Evolutionary conservation across 2,113 vertebrate species (phyloP).

Genomic region (Nothocercus julius): DNA sequence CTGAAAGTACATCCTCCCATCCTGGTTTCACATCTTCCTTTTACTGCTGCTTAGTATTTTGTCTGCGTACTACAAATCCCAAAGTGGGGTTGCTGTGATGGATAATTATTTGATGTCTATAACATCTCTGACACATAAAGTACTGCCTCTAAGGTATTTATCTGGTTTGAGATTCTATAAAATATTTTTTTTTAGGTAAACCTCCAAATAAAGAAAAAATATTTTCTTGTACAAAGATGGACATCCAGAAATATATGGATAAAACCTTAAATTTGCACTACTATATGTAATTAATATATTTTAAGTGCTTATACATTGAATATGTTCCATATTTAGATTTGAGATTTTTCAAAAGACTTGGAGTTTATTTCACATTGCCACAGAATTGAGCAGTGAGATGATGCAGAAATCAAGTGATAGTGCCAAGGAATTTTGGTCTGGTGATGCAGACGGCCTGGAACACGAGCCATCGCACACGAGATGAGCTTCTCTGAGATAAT

Average conservation of each 20-base stretch:
- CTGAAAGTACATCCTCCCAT: background rate
- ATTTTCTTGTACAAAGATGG: background rate
- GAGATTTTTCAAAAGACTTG: background rate
- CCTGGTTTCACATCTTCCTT: background rate
- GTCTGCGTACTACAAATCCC: background rate
- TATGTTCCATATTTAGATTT: background rate
- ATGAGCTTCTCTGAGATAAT: background rate
- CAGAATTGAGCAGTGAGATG: background rate
- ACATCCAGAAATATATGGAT: background rate
- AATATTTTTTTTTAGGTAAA: background rate
- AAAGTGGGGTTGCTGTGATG: background rate
- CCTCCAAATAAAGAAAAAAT: background rate
- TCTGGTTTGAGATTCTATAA: background rate
- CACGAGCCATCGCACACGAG: background rate
- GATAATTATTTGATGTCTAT: background rate
- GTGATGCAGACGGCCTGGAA: constrained; percentile 12
- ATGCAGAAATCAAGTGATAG: constrained; percentile 2
- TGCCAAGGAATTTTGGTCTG: constrained; percentile 6
- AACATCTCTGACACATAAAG: background rate
- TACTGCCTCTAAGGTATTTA: background rate
- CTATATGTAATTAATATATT: background rate
- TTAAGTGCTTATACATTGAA: background rate
- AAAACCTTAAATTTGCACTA: background rate
- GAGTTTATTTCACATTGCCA: constrained; percentile 14
- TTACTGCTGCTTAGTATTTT: background rate